Base-by-base conservation (phyloP, 2,113 vertebrate genomes). In the Patagioenas fasciata region DNA sequence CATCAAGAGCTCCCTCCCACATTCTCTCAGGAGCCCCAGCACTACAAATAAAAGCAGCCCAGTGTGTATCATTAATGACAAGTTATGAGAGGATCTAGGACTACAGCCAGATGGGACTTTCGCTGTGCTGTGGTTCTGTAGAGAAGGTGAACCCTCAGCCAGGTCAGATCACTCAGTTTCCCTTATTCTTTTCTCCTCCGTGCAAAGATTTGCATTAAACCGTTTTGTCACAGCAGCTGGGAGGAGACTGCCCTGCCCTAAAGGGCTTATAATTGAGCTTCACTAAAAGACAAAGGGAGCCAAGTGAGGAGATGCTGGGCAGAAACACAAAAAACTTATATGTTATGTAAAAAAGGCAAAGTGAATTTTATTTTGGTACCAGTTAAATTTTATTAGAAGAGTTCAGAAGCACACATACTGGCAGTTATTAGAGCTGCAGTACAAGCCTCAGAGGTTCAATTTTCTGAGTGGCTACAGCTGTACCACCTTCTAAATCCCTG, bases 381-480 rank as follows among this genome's bases (percentile, higher is more conserved):
- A 80, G 56, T 44, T 67, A 50, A 38, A 53, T 15, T 16, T 29
- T 56, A 57, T 53, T 81, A 40, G 78, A 42, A 78, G 74, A 67
- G 62, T 34, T 66, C 44, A 48, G 73, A 38, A 93, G 56, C 70
- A 53, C 60, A 28, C 58, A 36, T 4, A 58, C 2, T 54, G 75
- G 86, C 82, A 90, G 83, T 82, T 64, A 69, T 77, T n/a, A 66
- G 86, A 91, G 88, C 62, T 82, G 91, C 92, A 93, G 58, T 44
- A 75, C 58, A 79, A 94, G 71, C 50, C 93, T 88, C 74, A 57
- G 70, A 85, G 77, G 91, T 91, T 92, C 71, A 32, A 72, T 96
- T 95, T 93, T 75, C 85, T 95, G 93, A 93, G 94, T 91, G 94
- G 96, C 89, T 97, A 93, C 96, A 97, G 97, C 96, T 97, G 96